These are phyloP conservation scores for Nomia melanderi DNA, from an alignment of 1,140 invertebrate species.

Conservation along the genomic window DNA sequence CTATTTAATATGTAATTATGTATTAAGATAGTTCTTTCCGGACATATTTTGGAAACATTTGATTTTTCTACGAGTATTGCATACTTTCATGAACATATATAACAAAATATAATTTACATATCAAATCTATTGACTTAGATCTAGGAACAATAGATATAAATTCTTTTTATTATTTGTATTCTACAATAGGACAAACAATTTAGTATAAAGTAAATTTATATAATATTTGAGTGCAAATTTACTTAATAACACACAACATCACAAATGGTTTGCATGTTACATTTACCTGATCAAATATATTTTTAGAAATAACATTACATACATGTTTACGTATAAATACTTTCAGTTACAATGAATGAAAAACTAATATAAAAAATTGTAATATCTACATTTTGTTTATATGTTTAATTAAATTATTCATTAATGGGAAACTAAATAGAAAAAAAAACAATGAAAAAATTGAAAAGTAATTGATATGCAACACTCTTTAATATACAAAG, in stretches of 20 bases:
- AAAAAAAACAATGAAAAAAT: neutral
- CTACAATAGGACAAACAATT: constrained; percentile 31
- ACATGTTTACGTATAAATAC: constrained; percentile 13
- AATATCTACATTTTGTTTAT: constrained; percentile 5
- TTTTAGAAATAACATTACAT: constrained; percentile 17
- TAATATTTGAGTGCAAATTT: constrained; percentile 20
- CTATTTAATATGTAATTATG: constrained; percentile 43
- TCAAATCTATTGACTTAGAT: constrained; percentile 60
- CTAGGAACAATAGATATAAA: constrained; percentile 26
- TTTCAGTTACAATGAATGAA: constrained; percentile 6
- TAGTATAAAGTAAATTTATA: constrained; percentile 42
- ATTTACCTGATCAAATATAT: constrained; percentile 22
- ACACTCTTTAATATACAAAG: constrained; percentile 6
- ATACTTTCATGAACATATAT: constrained; percentile 35
- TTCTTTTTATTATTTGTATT: constrained; percentile 49
- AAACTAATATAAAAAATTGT: constrained; percentile 6
- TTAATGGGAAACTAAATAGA: neutral
- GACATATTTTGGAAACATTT: constrained; percentile 59
- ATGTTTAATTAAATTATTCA: constrained; percentile 4
- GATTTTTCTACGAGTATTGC: constrained; percentile 48
- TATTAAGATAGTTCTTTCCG: constrained; percentile 44
- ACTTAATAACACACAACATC: constrained; percentile 1
- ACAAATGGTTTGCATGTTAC: neutral
- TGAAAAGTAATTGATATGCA: constrained; percentile 3
- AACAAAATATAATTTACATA: constrained; percentile 62